Base-by-base conservation (phyloP, 2,888 invertebrate genomes). In the Drosophila paramelanica region DNA sequence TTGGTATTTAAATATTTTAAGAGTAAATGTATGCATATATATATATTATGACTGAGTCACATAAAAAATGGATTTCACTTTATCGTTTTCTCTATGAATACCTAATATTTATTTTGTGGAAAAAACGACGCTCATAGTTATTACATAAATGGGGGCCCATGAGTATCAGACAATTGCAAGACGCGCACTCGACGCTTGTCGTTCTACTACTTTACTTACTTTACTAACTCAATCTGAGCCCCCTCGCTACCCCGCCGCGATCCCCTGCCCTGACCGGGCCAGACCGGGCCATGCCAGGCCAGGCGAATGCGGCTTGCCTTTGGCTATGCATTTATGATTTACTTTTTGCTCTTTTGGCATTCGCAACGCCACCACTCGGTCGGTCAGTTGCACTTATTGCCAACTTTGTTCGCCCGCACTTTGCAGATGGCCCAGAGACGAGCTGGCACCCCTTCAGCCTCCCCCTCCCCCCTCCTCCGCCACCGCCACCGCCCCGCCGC, bases 311-410 rank as follows among this genome's bases (percentile, higher is more conserved):
- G 33, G 41, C 13, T 45, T 36, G 57, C 56, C 61, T 59, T 59
- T 76, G 77, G 77, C 59, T 11, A 46, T 71, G 61, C 72, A 62
- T 77, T 75, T 64, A 59, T 72, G 67, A 67, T 57, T 66, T 72
- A 62, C 67, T 67, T 75, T 77, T 73, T 75, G 75, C 73, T 60
- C 77, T 75, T 77, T 77, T 73, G 73, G 57, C 67, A 75, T 67
- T 73, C 43, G 46, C 59, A 73, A 77, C 67, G 75, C 73, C 62
- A 64, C 59, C 56, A 41, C 23, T 53, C 10, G 55, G 42, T 43
- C 45, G 73, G 67, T 75, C 73, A 83, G 70, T 50, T 83, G 73
- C 87, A 87, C 70, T 83, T 80, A 83, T 62, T 67, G 83, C 84
- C 73, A 81, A 86, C 87, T 81, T 79, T 73, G 82, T 80, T 68